These are phyloP conservation scores for Erannis defoliaria DNA, from an alignment of 2,888 invertebrate genomes.

Conservation along the genomic window DNA sequence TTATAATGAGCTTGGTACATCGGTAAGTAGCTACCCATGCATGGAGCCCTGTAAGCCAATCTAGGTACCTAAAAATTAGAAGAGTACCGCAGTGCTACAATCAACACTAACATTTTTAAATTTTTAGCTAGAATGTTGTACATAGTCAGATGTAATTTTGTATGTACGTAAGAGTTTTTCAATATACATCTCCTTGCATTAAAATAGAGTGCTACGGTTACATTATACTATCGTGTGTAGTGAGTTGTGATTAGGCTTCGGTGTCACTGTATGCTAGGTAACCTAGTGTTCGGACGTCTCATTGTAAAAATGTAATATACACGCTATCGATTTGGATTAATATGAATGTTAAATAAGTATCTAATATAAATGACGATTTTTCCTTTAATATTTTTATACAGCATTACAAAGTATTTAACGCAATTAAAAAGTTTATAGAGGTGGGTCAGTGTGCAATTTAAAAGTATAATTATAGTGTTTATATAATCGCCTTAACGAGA, in stretches of 20 bases:
- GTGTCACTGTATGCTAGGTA: constrained; percentile 79
- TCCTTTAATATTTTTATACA: constrained; percentile 87
- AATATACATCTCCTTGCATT: constrained; percentile 82
- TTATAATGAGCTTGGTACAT: constrained; percentile 70
- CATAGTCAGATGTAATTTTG: constrained; percentile 84
- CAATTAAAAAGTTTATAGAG: constrained; percentile 86
- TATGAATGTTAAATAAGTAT: constrained; percentile 82
- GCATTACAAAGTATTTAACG: constrained; percentile 83
- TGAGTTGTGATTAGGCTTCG: constrained; percentile 83
- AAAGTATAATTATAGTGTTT: constrained; percentile 74
- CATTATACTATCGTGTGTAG: constrained; percentile 82
- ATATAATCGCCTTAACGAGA: constrained; percentile 85
- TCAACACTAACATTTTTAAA: constrained; percentile 67
- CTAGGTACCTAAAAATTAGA: constrained; percentile 75
- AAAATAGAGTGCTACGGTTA: constrained; percentile 79
- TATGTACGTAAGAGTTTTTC: constrained; percentile 82
- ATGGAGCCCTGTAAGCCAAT: constrained; percentile 77
- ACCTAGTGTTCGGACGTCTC: constrained; percentile 74
- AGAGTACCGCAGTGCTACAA: constrained; percentile 70
- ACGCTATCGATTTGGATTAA: constrained; percentile 79
- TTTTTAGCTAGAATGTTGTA: constrained; percentile 81
- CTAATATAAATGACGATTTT: constrained; percentile 81
- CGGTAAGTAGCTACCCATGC: constrained; percentile 74
- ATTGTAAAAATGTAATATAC: constrained; percentile 86
- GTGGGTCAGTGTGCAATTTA: constrained; percentile 85